A percentile compares a stretch with the other conserved stretches of the same genome.
Evolutionary conservation across 2,888 invertebrate genomes (phyloP).

Genomic region (Cheilosia scutellata): DNA sequence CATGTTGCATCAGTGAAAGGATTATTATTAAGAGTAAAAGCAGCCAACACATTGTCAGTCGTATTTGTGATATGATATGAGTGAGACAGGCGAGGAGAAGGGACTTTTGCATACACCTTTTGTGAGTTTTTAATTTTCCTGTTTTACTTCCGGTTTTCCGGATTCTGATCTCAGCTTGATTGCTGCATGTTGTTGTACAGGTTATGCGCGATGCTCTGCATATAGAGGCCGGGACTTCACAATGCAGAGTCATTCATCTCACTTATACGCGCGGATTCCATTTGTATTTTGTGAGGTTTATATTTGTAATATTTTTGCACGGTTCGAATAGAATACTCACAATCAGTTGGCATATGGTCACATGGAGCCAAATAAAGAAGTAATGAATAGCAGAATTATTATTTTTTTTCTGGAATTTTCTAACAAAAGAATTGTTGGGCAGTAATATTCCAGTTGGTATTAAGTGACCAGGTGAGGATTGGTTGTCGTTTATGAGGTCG

Average conservation of each 20-base stretch:
- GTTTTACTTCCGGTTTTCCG: slow-evolving; percentile 84
- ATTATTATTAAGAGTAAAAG: slow-evolving; percentile 56
- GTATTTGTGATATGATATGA: background rate
- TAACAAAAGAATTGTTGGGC: background rate
- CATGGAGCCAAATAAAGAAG: slow-evolving; percentile 31
- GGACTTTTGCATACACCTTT: slow-evolving; percentile 80
- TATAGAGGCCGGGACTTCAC: background rate
- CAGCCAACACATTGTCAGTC: slow-evolving; percentile 56
- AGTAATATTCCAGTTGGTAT: background rate
- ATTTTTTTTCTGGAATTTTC: background rate
- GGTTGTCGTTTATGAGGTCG: background rate
- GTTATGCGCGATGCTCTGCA: slow-evolving; percentile 12
- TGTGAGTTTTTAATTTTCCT: slow-evolving; percentile 84
- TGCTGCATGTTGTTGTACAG: slow-evolving; percentile 74
- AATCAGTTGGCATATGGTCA: slow-evolving; percentile 53
- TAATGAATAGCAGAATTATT: background rate
- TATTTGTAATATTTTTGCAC: slow-evolving; percentile 60
- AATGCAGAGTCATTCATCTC: slow-evolving; percentile 8
- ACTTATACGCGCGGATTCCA: slow-evolving; percentile 24
- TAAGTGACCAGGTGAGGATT: background rate
- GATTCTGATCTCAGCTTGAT: slow-evolving; percentile 83
- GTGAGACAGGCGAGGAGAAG: background rate
- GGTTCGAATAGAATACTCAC: slow-evolving; percentile 53
- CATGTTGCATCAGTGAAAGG: slow-evolving; percentile 36
- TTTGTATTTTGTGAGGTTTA: slow-evolving; percentile 55